Conservation (phyloP, 2,888 invertebrate genomes). For the Nysson spinosus region DNA sequence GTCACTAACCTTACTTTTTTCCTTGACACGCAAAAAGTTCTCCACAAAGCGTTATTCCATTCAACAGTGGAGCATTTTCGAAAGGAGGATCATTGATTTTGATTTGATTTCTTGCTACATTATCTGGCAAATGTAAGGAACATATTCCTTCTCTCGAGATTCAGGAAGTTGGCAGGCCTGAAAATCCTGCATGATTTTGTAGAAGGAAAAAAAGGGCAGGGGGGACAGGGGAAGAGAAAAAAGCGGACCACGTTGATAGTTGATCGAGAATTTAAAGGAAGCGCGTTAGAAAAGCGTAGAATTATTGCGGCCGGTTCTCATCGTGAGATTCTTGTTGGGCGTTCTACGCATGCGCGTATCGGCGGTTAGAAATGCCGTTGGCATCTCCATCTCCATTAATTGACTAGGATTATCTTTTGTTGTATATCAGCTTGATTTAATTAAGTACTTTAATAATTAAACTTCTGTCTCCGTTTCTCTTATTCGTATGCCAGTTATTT, state of each 20-base stretch:
- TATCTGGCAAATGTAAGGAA: no score
- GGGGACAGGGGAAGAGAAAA: constrained; percentile 18
- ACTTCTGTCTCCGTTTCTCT: constrained; percentile 2
- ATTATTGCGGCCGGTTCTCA: constrained; percentile 39
- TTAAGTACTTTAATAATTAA: constrained; percentile 13
- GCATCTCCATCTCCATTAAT: constrained; percentile 72
- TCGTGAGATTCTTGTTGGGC: constrained; percentile 23
- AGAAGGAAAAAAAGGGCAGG: constrained; percentile 23
- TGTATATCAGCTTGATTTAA: constrained; percentile 11
- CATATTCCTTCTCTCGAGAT: no score
- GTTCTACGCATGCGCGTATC: constrained; percentile 51
- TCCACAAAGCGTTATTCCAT: no score
- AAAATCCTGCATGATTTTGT: not conserved
- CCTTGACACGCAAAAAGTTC: not conserved
- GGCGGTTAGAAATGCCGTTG: constrained; percentile 30
- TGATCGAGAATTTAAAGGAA: constrained; percentile 51
- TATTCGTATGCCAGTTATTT: constrained; percentile 15
- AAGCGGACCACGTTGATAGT: constrained; percentile 51
- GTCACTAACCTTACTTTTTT: constrained; percentile 22
- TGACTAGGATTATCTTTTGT: constrained; percentile 72
- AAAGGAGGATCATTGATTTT: not conserved
- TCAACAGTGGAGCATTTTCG: not conserved
- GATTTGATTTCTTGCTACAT: no score
- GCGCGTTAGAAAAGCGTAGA: constrained; percentile 54
- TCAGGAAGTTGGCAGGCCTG: no score